Conservation (phyloP, 2,888 invertebrate species). For the Epirrita christyi region DNA sequence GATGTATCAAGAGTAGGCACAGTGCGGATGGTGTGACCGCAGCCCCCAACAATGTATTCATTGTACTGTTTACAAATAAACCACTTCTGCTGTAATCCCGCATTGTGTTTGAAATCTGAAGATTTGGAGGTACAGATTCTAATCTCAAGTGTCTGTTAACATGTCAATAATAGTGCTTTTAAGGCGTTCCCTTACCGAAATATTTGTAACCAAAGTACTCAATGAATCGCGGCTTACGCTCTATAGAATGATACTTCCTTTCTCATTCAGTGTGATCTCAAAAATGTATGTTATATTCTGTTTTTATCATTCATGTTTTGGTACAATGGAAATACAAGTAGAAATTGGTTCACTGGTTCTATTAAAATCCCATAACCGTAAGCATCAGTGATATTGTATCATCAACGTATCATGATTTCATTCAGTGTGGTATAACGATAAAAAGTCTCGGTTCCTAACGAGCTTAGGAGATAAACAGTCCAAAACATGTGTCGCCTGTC, state of each 20-base stretch:
- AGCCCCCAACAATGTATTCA: constrained; percentile 67
- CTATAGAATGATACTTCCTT: constrained; percentile 67
- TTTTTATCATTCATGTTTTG: constrained; percentile 37
- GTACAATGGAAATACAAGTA: constrained; percentile 27
- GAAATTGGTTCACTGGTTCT: constrained; percentile 30
- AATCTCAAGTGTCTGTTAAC: constrained; percentile 85
- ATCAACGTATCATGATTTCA: constrained; percentile 34
- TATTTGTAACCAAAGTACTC: constrained; percentile 56
- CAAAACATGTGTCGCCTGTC: constrained; percentile 79
- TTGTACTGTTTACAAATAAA: constrained; percentile 84
- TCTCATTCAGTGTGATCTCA: constrained; percentile 43
- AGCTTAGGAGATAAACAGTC: constrained; percentile 71
- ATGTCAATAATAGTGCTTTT: constrained; percentile 77
- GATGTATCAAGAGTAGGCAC: constrained; percentile 67
- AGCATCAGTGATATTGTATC: constrained; percentile 21
- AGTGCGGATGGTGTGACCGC: constrained; percentile 65
- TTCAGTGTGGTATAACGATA: constrained; percentile 49
- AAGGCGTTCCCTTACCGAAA: constrained; percentile 70
- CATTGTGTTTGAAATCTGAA: constrained; percentile 77
- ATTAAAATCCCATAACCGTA: constrained; percentile 15
- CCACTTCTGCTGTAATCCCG: constrained; percentile 79
- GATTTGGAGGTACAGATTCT: constrained; percentile 80
- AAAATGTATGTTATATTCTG: constrained; percentile 37
- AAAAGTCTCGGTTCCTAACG: constrained; percentile 63
- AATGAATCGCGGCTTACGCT: constrained; percentile 58